These are phyloP conservation scores for Antidorcas marsupialis DNA, from an alignment of 2,113 vertebrate species.

Conservation along the genomic window DNA sequence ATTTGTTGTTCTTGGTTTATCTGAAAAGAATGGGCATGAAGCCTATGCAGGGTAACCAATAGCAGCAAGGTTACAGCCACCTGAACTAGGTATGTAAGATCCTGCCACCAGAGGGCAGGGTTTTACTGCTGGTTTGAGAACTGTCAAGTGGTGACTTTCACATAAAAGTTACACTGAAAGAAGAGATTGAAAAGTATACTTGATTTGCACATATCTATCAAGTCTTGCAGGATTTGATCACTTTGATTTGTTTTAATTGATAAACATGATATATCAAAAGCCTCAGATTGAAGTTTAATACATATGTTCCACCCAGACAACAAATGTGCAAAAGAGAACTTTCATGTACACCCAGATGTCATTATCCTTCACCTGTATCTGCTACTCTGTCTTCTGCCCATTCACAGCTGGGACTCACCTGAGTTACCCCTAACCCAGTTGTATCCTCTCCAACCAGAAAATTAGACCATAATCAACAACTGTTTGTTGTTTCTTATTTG, in stretches of 20 bases:
- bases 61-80: neutral
- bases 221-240: slow-evolving; percentile 61
- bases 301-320: neutral
- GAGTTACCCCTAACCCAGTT: neutral
- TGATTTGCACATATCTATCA: slow-evolving; percentile 66
- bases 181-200: slow-evolving; percentile 73
- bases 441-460: neutral
- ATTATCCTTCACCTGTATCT: neutral
- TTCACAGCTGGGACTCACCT: neutral
- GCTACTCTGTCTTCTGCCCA: neutral
- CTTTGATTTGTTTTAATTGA: slow-evolving; percentile 36
- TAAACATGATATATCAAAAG: slow-evolving; percentile 49
- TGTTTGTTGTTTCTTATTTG: neutral
- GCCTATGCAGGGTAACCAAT: neutral
- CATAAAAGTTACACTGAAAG: slow-evolving; percentile 78
- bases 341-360: neutral
- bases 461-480: neutral
- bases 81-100: neutral
- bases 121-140: slow-evolving; percentile 36
- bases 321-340: slow-evolving; percentile 47
- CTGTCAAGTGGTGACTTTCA: slow-evolving; percentile 75
- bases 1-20: neutral
- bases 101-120: neutral
- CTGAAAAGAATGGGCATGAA: neutral
- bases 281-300: slow-evolving; percentile 60